Percentiles rank a stretch among this genome's conserved stretches.
Conservation (phyloP, 2,797 vertebrate species). For the Sternarchorhynchus goeldii region DNA sequence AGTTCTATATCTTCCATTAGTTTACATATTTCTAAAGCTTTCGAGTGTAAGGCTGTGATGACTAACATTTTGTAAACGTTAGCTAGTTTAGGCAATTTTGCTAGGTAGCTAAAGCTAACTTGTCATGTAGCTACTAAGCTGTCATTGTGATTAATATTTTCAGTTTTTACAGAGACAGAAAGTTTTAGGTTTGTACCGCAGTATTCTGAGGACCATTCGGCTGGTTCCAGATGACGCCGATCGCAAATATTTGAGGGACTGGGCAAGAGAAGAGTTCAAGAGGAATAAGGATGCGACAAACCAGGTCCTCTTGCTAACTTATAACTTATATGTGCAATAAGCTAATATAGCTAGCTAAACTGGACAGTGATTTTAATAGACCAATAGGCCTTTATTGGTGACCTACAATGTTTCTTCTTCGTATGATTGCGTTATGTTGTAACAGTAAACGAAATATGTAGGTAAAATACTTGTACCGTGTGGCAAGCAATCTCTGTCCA, state of each 20-base stretch:
- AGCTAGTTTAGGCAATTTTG: too few relatives aligned
- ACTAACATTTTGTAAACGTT: too few relatives aligned
- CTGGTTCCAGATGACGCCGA: conserved; percentile 81
- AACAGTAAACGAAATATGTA: too few relatives aligned
- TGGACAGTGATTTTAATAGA: too few relatives aligned
- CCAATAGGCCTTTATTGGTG: background rate
- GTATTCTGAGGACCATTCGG: conserved; percentile 79
- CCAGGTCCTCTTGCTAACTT: conserved; percentile 71
- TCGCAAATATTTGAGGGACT: conserved; percentile 81
- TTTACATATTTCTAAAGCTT: background rate
- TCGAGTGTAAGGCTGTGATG: background rate
- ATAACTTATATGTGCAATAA: background rate
- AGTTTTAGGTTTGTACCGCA: conserved; percentile 86
- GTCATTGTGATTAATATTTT: background rate
- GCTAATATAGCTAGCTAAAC: too few relatives aligned
- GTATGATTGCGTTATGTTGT: too few relatives aligned
- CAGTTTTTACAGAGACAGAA: conserved; percentile 92
- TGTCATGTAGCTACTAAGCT: background rate
- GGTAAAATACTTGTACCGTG: too few relatives aligned
- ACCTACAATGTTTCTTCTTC: background rate
- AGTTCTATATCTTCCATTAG: too few relatives aligned
- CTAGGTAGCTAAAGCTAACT: too few relatives aligned
- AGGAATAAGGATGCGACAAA: conserved; percentile 83
- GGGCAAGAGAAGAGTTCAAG: conserved; percentile 89
- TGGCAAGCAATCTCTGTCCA: too few relatives aligned